A percentile compares a stretch with the other conserved stretches of the same genome.
Evolutionary conservation across 1,140 invertebrate genomes (phyloP).

Genomic region (Laodelphax striatellus): DNA sequence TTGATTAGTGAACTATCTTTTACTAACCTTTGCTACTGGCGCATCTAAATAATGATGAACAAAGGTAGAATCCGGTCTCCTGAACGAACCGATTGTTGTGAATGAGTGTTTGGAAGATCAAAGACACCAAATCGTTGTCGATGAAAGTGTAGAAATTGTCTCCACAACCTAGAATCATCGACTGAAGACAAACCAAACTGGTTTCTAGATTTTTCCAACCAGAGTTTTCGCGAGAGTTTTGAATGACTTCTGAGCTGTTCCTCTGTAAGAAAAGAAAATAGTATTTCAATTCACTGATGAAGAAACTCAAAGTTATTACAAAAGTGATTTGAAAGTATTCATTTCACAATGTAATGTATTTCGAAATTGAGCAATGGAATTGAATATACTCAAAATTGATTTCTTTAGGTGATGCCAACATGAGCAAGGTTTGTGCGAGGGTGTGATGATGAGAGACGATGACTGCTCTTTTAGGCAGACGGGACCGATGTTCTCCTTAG

Average conservation of each 20-base stretch:
- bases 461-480: too few species aligned
- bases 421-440: too few species aligned
- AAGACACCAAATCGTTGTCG: constrained; percentile 35
- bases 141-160: constrained; percentile 33
- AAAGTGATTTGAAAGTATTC: too few species aligned
- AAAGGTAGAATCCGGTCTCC: constrained; percentile 43
- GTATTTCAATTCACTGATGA: too few species aligned
- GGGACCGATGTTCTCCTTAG: too few species aligned
- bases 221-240: constrained; percentile 44
- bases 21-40: constrained; percentile 18
- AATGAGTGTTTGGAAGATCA: constrained; percentile 35
- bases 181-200: constrained; percentile 42
- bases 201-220: constrained; percentile 45
- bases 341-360: too few species aligned
- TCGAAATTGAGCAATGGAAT: too few species aligned
- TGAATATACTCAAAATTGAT: too few species aligned
- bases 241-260: constrained; percentile 24
- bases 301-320: too few species aligned
- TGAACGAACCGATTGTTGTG: constrained; percentile 44
- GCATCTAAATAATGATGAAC: constrained; percentile 36
- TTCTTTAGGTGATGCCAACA: too few species aligned
- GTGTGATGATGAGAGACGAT: too few species aligned
- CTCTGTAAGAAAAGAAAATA: constrained; percentile 16
- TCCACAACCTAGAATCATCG: constrained; percentile 38
- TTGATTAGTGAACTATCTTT: too few species aligned